Evolutionary conservation across 2,113 vertebrate species (phyloP).

Genomic region (Propithecus coquereli): DNA sequence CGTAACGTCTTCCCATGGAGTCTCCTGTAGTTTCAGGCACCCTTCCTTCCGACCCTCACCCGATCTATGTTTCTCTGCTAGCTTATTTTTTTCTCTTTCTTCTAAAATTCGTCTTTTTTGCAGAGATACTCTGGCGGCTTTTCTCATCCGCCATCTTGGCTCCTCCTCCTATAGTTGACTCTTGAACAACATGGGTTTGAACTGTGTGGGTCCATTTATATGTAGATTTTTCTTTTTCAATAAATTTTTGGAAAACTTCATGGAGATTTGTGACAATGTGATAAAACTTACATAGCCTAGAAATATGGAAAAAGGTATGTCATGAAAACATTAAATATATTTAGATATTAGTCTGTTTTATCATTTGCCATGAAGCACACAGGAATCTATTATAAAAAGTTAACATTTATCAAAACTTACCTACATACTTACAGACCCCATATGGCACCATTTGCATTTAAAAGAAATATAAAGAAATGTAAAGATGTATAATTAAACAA

Average conservation of each 20-base stretch:
- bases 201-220: neutral
- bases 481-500: neutral
- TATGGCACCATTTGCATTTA: neutral
- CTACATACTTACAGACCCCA: neutral
- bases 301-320: neutral
- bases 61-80: no score
- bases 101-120: no score
- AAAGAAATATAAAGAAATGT: neutral
- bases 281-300: neutral
- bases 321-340: neutral
- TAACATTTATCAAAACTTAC: neutral
- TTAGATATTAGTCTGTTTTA: neutral
- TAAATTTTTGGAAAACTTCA: neutral
- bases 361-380: neutral
- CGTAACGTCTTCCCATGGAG: no score
- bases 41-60: no score
- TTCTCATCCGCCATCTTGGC: no score
- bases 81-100: no score
- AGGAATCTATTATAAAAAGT: neutral
- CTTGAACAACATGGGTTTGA: neutral
- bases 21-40: no score
- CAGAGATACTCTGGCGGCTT: no score
- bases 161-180: neutral
- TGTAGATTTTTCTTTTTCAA: neutral
- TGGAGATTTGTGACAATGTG: neutral